These are phyloP conservation scores for Netelia fuscicornis DNA, from an alignment of 2,888 invertebrate species.

Conservation along the genomic window DNA sequence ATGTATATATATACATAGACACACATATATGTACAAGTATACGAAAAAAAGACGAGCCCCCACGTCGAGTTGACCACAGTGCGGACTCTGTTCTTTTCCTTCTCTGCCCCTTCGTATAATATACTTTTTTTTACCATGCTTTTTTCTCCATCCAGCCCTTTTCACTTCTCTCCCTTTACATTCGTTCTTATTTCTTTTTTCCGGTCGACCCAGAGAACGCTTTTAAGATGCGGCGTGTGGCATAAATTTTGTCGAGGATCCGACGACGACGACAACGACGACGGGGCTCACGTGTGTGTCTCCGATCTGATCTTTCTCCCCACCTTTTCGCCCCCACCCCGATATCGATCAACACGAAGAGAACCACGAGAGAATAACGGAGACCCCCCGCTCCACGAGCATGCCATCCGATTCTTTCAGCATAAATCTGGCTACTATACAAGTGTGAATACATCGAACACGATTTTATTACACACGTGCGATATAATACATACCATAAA, in stretches of 20 bases:
- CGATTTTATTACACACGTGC: conserved; percentile 21
- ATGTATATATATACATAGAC: not conserved
- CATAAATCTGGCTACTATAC: conserved; percentile 61
- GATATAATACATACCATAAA: not conserved
- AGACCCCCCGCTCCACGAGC: not conserved
- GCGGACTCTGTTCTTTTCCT: conserved; percentile 32
- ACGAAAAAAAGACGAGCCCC: conserved; percentile 52
- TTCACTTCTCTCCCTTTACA: conserved; percentile 16
- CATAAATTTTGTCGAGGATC: conserved; percentile 74
- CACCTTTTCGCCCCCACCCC: conserved; percentile 26
- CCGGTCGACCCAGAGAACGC: conserved; percentile 58
- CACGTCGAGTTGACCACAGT: conserved; percentile 45
- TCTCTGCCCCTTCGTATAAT: conserved; percentile 24
- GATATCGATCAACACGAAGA: conserved; percentile 67
- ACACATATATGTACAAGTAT: conserved; percentile 62
- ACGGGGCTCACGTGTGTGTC: conserved; percentile 37
- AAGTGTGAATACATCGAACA: conserved; percentile 56
- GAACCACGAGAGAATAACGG: conserved; percentile 60
- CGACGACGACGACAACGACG: conserved; percentile 47
- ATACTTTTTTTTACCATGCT: conserved; percentile 44
- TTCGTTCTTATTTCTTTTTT: conserved; percentile 36
- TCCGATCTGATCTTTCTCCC: conserved; percentile 52
- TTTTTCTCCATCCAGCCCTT: conserved; percentile 38
- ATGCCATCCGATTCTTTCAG: conserved; percentile 59
- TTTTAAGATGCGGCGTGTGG: conserved; percentile 72